Evolutionary conservation across 1,140 invertebrate species (phyloP).

Genomic region (Xylocopa sonorina): DNA sequence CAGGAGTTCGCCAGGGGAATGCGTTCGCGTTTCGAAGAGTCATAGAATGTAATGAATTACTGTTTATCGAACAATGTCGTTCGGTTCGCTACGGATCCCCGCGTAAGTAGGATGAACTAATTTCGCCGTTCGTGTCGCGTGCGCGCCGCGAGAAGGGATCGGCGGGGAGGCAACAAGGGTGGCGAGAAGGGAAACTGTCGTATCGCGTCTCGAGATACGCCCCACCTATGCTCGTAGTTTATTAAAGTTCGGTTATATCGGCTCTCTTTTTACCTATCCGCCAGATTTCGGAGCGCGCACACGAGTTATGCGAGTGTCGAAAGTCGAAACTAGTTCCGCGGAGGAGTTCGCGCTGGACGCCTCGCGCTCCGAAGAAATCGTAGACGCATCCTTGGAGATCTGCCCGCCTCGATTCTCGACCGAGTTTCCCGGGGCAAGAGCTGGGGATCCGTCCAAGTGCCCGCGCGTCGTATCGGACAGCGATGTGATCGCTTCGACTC

Average conservation of each 20-base stretch:
- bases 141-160: not conserved
- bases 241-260: slow-evolving; percentile 63
- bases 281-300: slow-evolving; percentile 49
- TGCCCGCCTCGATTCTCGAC: slow-evolving; percentile 40
- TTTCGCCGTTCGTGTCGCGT: slow-evolving; percentile 59
- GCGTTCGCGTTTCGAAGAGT: slow-evolving; percentile 69
- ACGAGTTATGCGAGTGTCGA: slow-evolving; percentile 60
- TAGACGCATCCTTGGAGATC: slow-evolving; percentile 55
- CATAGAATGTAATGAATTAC: slow-evolving; percentile 73
- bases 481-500: not conserved
- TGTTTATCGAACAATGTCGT: slow-evolving; percentile 71
- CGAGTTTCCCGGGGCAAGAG: slow-evolving; percentile 9
- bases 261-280: slow-evolving; percentile 50
- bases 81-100: slow-evolving; percentile 47
- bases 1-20: slow-evolving; percentile 56
- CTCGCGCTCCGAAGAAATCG: slow-evolving; percentile 16
- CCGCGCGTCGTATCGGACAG: not conserved
- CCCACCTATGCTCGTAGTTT: slow-evolving; percentile 50
- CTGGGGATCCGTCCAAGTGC: not conserved
- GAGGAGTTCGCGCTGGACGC: slow-evolving; percentile 31
- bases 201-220: not conserved
- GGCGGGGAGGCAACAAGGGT: not conserved
- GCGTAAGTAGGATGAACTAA: slow-evolving; percentile 64
- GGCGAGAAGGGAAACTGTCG: not conserved
- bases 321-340: slow-evolving; percentile 65